phyloP scores from a whole-genome alignment of 2,113 vertebrate genomes.

The Shinisaurus crocodilurus region DNA sequence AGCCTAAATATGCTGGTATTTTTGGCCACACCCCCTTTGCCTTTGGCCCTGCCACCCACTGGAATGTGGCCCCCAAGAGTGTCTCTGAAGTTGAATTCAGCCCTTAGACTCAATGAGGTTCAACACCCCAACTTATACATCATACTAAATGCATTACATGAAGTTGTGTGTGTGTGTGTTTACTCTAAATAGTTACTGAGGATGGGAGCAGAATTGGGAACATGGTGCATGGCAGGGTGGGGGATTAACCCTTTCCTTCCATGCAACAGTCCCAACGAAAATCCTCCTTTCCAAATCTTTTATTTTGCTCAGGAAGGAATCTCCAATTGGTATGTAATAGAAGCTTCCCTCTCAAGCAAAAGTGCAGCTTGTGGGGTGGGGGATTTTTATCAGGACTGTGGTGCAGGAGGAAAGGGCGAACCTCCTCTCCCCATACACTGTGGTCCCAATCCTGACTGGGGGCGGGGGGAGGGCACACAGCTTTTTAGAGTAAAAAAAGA shows the following conservation, averaged over 20 bases:
- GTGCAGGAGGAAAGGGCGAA: background rate
- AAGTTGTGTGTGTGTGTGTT: background rate
- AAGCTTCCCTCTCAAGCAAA: background rate
- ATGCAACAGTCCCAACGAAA: too few species aligned
- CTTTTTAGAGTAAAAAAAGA: background rate
- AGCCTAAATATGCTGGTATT: too few species aligned
- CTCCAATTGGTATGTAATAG: background rate
- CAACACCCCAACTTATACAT: too few species aligned
- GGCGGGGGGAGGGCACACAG: background rate
- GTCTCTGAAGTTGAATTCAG: too few species aligned
- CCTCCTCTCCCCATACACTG: background rate
- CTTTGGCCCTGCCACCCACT: too few species aligned
- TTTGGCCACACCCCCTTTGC: too few species aligned
- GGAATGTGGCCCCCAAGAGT: too few species aligned
- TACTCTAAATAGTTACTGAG: background rate
- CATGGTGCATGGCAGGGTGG: background rate
- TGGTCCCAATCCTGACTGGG: background rate
- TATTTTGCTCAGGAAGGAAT: background rate
- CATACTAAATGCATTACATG: background rate
- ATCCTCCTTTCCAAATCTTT: background rate
- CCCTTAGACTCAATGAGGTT: too few species aligned
- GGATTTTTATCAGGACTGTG: too few species aligned
- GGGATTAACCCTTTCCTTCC: background rate
- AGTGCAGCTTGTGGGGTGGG: background rate
- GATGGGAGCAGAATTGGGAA: background rate